A percentile compares a stretch with the other conserved stretches of the same genome.
phyloP scores from a whole-genome alignment of 2,888 invertebrate species.

The Troglohyphantes excavatus region DNA sequence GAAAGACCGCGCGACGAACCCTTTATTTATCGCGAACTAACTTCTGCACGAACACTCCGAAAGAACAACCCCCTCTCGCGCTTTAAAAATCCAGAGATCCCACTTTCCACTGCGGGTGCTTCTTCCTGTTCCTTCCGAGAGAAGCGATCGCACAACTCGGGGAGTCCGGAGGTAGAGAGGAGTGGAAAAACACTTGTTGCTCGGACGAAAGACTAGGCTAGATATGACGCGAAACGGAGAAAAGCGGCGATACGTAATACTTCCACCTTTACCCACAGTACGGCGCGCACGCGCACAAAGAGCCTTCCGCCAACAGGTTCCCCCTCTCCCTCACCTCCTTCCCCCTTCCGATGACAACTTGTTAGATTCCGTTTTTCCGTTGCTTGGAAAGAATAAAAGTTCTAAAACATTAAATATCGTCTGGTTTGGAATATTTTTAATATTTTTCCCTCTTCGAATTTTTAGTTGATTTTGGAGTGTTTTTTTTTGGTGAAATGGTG shows the following conservation, averaged over 20 bases:
- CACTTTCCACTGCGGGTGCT: neutral
- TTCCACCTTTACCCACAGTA: slow-evolving; percentile 57
- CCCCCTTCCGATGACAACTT: neutral
- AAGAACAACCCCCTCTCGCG: neutral
- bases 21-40: neutral
- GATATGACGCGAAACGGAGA: slow-evolving; percentile 54
- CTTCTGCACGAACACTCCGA: neutral
- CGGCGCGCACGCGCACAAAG: slow-evolving; percentile 49
- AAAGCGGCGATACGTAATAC: slow-evolving; percentile 41
- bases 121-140: neutral
- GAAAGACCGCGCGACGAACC: slow-evolving; percentile 11
- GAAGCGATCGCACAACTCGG: neutral
- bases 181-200: slow-evolving; percentile 55
- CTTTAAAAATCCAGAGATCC: neutral
- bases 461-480: neutral
- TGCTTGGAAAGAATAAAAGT: neutral
- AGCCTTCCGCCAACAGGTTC: slow-evolving; percentile 72
- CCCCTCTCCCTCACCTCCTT: slow-evolving; percentile 14
- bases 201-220: slow-evolving; percentile 10
- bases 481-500: neutral
- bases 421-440: neutral
- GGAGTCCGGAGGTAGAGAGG: neutral
- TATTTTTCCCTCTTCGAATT: neutral
- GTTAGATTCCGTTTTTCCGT: slow-evolving; percentile 17
- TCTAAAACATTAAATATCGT: neutral